phyloP scores from a whole-genome alignment of 2,113 vertebrate genomes.

The Dryoscopus gambensis region DNA sequence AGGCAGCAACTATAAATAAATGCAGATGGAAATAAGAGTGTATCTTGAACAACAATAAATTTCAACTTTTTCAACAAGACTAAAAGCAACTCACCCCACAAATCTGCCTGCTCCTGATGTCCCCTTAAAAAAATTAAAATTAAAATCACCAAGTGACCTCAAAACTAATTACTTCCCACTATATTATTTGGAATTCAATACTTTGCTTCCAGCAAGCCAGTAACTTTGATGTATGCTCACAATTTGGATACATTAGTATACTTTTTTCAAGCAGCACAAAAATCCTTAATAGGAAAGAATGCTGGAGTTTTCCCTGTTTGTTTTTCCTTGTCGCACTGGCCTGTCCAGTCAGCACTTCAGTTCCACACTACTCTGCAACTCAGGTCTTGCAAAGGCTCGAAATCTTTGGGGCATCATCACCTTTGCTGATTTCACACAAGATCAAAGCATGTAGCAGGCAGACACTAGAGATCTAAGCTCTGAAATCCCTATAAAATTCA shows the following conservation, averaged over 20 bases:
- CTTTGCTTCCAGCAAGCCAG: not conserved
- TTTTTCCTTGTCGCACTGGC: not conserved
- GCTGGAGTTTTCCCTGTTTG: not conserved
- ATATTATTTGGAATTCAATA: not conserved
- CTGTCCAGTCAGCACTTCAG: not conserved
- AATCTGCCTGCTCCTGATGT: not conserved
- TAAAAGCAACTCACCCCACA: not conserved
- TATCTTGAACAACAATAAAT: not conserved
- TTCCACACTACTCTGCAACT: not conserved
- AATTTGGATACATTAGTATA: not conserved
- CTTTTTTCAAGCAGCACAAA: not conserved
- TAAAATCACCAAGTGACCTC: not conserved
- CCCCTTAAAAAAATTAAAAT: not conserved
- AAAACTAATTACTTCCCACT: not conserved
- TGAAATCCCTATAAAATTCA: not conserved
- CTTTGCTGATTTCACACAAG: not conserved
- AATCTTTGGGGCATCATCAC: not conserved
- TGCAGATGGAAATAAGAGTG: not conserved
- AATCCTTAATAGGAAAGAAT: not conserved
- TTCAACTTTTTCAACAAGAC: not conserved
- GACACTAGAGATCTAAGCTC: not conserved
- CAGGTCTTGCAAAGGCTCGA: not conserved
- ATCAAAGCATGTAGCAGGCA: not conserved
- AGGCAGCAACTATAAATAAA: not conserved
- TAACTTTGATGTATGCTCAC: not conserved